phyloP scores from a whole-genome alignment of 1,140 invertebrate genomes.

The Choristoneura fumiferana region DNA sequence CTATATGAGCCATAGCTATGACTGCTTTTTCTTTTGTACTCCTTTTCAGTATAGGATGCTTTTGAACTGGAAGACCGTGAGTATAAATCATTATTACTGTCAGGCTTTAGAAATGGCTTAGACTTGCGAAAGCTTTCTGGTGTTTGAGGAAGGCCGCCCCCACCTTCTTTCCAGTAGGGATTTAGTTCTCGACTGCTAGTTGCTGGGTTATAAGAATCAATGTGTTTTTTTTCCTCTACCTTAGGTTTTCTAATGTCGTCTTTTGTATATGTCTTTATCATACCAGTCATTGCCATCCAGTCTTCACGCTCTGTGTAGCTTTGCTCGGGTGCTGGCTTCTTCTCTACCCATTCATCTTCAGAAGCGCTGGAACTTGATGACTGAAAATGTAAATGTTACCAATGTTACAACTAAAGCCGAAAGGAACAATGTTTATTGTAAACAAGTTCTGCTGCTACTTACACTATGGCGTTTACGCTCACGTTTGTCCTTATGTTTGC shows the following conservation, averaged over 20 bases:
- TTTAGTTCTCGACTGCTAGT: conserved; percentile 90
- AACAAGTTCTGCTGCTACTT: conserved; percentile 25
- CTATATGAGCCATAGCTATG: conserved; percentile 1
- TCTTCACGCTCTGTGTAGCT: conserved; percentile 62
- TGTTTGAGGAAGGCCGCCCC: conserved; percentile 85
- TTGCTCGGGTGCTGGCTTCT: conserved; percentile 34
- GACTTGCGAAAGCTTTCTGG: conserved; percentile 46
- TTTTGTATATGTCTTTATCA: conserved; percentile 73
- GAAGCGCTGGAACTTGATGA: conserved; percentile 51
- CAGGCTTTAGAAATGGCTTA: conserved; percentile 70
- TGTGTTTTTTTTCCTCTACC: conserved; percentile 76
- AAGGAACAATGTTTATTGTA: neutral
- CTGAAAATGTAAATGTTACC: conserved; percentile 33
- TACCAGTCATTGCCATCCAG: conserved; percentile 79
- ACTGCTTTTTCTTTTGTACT: conserved; percentile 23
- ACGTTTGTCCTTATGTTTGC: conserved; percentile 37
- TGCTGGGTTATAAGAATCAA: conserved; percentile 84
- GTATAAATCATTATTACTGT: conserved; percentile 52
- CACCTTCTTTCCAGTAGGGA: conserved; percentile 95
- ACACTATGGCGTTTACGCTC: conserved; percentile 33
- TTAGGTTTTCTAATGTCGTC: conserved; percentile 70
- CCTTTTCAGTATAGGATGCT: conserved; percentile 1
- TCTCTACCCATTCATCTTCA: conserved; percentile 80
- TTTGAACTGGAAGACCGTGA: conserved; percentile 31
- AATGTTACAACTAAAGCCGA: neutral